These are phyloP conservation scores for Arremon aurantiirostris DNA, from an alignment of 2,797 vertebrate species.

Conservation along the genomic window DNA sequence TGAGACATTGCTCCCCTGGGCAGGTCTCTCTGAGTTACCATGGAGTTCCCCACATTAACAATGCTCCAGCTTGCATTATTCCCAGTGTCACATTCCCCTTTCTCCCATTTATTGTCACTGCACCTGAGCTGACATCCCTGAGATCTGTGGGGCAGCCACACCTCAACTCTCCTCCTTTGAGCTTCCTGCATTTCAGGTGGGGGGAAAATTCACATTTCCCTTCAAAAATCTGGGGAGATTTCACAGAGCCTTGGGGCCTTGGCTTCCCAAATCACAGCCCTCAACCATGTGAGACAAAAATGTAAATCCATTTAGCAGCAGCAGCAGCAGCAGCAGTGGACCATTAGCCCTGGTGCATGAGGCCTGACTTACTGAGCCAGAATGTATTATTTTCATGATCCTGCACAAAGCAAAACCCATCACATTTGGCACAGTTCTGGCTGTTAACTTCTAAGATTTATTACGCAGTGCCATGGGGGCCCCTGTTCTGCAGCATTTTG, in stretches of 20 bases:
- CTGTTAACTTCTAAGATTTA: conserved; percentile 65
- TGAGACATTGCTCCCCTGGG: neutral
- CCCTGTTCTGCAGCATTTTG: conserved; percentile 44
- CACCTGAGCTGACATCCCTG: neutral
- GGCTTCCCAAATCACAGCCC: neutral
- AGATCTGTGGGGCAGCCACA: neutral
- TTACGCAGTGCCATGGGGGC: conserved; percentile 52
- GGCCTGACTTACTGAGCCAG: conserved; percentile 29
- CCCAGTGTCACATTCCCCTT: neutral
- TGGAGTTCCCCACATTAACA: neutral
- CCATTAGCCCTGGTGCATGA: conserved; percentile 11
- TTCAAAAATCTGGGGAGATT: neutral
- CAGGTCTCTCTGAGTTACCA: neutral
- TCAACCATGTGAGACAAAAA: neutral
- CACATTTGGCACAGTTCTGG: conserved; percentile 64
- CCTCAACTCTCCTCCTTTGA: neutral
- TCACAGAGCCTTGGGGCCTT: neutral
- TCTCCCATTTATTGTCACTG: neutral
- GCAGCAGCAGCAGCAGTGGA: conserved; percentile 2
- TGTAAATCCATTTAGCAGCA: neutral
- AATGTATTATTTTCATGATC: conserved; percentile 54
- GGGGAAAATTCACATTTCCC: neutral
- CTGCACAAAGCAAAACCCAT: conserved; percentile 57
- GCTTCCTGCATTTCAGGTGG: neutral
- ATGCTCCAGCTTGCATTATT: neutral